Evolutionary conservation across 2,113 vertebrate genomes (phyloP).

Genomic region (Hypocryptadius cinnamomeus): DNA sequence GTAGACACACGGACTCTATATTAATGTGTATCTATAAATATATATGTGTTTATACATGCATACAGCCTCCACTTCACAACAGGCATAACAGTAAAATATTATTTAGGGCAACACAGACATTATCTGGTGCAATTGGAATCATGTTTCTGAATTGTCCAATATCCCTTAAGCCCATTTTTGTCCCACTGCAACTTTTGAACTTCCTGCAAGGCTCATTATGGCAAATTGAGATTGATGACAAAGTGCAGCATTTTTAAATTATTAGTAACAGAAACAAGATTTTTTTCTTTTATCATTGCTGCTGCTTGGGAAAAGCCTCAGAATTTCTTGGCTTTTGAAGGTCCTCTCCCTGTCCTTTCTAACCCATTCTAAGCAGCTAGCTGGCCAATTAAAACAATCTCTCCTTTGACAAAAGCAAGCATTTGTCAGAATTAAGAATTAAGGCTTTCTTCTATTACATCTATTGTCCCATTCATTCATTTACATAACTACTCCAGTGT

Average conservation of each 20-base stretch:
- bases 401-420: background rate
- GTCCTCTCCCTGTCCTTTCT: background rate
- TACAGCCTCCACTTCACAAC: background rate
- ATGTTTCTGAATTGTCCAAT: background rate
- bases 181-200: slow-evolving; percentile 15
- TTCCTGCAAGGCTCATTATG: background rate
- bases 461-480: slow-evolving; percentile 3
- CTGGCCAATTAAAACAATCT: slow-evolving; percentile 22
- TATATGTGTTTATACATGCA: rapidly evolving
- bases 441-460: background rate
- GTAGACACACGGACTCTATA: background rate
- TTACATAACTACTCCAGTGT: background rate
- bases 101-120: background rate
- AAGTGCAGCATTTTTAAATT: slow-evolving; percentile 32
- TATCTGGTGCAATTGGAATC: background rate
- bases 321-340: background rate
- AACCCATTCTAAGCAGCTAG: background rate
- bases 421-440: slow-evolving; percentile 3
- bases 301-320: background rate
- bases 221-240: slow-evolving; percentile 47
- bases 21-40: background rate
- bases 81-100: background rate
- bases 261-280: background rate
- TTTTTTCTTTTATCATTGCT: background rate
- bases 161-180: background rate